Evolutionary conservation across 2,797 vertebrate species (phyloP).

Genomic region (Galagoides demidoff): DNA sequence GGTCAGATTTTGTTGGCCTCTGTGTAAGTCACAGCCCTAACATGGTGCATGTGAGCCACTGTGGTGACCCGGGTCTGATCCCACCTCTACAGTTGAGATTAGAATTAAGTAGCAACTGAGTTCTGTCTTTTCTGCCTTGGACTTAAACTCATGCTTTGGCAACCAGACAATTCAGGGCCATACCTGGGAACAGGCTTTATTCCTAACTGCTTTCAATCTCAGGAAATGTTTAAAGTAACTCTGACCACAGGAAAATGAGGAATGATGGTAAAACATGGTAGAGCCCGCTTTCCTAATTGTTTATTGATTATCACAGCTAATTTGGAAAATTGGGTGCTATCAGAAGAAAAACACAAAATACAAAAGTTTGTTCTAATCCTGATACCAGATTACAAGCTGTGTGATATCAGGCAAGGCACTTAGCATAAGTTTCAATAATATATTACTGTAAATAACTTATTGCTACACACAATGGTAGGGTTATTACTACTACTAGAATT

Average conservation of each 20-base stretch:
- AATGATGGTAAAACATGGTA: not conserved
- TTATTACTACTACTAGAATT: not conserved
- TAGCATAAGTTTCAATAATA: not conserved
- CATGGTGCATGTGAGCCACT: not conserved
- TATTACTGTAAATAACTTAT: not conserved
- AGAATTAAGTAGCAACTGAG: not conserved
- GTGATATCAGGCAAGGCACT: not conserved
- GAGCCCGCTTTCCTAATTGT: not conserved
- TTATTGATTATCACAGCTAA: not conserved
- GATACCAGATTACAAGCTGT: not conserved
- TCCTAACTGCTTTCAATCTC: not conserved
- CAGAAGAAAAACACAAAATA: not conserved
- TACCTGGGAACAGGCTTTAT: not conserved
- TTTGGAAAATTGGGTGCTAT: not conserved
- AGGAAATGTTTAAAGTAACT: not conserved
- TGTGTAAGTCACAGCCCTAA: not conserved
- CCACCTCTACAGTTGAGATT: not conserved
- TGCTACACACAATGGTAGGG: not conserved
- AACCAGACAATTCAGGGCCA: not conserved
- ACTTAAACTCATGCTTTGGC: not conserved
- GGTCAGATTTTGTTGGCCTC: not conserved
- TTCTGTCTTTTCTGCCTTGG: not conserved
- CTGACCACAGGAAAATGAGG: not conserved
- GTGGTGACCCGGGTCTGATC: not conserved
- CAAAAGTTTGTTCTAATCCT: not conserved